Percentiles rank a stretch among this genome's conserved stretches.
These are phyloP conservation scores for Pseudotriccus pelzelni DNA, from an alignment of 2,797 vertebrate genomes.

Conservation along the genomic window DNA sequence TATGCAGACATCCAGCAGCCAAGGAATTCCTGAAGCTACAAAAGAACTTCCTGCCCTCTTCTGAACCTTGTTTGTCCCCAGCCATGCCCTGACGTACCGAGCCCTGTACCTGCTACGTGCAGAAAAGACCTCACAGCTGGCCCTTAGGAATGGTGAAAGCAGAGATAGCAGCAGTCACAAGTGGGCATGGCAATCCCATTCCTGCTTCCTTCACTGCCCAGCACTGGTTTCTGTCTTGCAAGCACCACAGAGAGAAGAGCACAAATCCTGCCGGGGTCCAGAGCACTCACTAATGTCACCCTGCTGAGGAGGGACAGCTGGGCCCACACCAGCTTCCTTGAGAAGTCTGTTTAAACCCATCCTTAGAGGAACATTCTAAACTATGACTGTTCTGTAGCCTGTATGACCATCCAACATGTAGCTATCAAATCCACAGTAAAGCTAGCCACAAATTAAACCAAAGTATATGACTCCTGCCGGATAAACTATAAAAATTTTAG, in stretches of 20 bases:
- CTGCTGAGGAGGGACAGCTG: not conserved
- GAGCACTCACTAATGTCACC: not conserved
- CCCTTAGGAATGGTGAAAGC: not conserved
- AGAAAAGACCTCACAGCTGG: not conserved
- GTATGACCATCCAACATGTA: not conserved
- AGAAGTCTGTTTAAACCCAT: not conserved
- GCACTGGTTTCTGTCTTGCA: not conserved
- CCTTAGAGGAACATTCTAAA: not conserved
- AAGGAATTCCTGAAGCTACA: fast-evolving
- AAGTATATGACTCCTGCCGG: not conserved
- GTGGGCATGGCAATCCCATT: not conserved
- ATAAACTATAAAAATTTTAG: not conserved
- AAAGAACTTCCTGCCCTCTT: not conserved
- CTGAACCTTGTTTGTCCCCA: not conserved
- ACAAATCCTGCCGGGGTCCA: not conserved
- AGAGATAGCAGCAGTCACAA: not conserved
- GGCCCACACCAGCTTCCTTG: not conserved
- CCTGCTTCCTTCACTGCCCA: not conserved
- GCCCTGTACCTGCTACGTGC: fast-evolving
- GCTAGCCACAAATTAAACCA: not conserved
- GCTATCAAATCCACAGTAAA: not conserved
- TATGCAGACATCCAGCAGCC: not conserved
- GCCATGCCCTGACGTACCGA: not conserved
- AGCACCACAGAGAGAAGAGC: not conserved
- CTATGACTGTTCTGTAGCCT: not conserved